Evolutionary conservation across 2,888 invertebrate species (phyloP), one percentile per base, ranked within the genome.

Genomic region (Nebria salina): DNA sequence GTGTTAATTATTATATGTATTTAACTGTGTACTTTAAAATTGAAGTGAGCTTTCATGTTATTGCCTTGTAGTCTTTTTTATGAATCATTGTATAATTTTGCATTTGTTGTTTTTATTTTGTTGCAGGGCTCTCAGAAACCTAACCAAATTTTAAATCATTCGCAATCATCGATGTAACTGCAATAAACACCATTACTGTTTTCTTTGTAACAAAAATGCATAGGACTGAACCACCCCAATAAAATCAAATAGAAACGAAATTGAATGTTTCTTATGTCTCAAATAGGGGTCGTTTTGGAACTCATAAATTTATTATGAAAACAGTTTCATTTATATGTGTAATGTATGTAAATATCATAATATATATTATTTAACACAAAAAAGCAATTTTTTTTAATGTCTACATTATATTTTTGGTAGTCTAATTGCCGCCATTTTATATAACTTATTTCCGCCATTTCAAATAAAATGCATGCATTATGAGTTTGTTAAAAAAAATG

Each of bases 111-210:
- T 82, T 20, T 82, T 77, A 83, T 86, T 84, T 82, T 82, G 83
- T 86, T 84, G 8, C 85, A 88, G 88, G 86, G 87, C 85, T 87
- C 88, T 72, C 87, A 87, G 5, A 87, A 87, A 82, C 86, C 86
- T 25, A 83, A 84, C 65, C 85, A 86, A 82, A 88, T 87, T 83
- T 83, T 87, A 73, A 86, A 86, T 83, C 85, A 86, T 76, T 86
- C 86, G 65, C 87, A 87, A 83, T 86, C 87, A 82, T 86, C 86
- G 65, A 85, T 87, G 85, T 87, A 86, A 85, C 65, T 78, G 75
- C 81, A 78, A 82, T 77, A 75, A 70, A 75, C 75, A 76, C 76
- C 81, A 81, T 73, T 54, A 54, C 54, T 54, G 54, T 54, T 54
- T 54, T 54, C 54, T 54, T 54, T 54, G 8, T 43, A 43, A 11